phyloP scores from a whole-genome alignment of 2,797 vertebrate genomes.

The Craterocephalus amniculus region DNA sequence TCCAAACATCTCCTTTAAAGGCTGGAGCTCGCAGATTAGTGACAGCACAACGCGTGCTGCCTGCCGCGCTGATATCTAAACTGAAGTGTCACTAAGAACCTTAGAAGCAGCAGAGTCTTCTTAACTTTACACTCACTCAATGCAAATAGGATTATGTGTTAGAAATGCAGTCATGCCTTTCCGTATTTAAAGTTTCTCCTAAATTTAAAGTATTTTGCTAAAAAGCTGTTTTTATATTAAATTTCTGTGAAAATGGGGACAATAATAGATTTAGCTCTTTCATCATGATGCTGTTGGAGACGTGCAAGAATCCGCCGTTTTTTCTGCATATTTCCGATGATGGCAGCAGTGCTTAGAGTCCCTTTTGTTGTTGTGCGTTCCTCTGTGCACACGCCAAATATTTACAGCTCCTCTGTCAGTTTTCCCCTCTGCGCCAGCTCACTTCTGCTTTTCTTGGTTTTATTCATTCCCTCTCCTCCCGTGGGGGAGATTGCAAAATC shows the following conservation, averaged over 20 bases:
- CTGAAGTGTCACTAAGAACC: background rate
- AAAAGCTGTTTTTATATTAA: background rate
- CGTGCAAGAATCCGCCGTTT: background rate
- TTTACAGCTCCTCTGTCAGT: conserved; percentile 33
- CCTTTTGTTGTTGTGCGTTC: conserved; percentile 28
- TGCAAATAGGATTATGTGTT: conserved; percentile 10
- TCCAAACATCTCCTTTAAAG: background rate
- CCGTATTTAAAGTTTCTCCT: conserved; percentile 2
- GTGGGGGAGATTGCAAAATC: conserved; percentile 87
- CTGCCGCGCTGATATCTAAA: background rate
- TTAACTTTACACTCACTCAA: conserved; percentile 10
- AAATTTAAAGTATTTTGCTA: background rate
- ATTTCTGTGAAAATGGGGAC: background rate
- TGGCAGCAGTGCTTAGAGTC: conserved; percentile 21
- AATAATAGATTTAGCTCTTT: conserved; percentile 6
- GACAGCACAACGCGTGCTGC: background rate
- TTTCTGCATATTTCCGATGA: conserved; percentile 2
- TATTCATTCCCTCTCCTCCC: conserved; percentile 62
- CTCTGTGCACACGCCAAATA: conserved; percentile 20
- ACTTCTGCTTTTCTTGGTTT: conserved; percentile 8
- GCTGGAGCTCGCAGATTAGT: background rate
- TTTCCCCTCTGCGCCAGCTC: conserved; percentile 23
- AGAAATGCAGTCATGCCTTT: background rate
- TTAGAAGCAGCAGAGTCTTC: conserved; percentile 1
- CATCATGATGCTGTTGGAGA: background rate